Evolutionary conservation across 2,113 vertebrate species (phyloP), one percentile per base, ranked within the genome.

Genomic region (Hydrolagus affinis): DNA sequence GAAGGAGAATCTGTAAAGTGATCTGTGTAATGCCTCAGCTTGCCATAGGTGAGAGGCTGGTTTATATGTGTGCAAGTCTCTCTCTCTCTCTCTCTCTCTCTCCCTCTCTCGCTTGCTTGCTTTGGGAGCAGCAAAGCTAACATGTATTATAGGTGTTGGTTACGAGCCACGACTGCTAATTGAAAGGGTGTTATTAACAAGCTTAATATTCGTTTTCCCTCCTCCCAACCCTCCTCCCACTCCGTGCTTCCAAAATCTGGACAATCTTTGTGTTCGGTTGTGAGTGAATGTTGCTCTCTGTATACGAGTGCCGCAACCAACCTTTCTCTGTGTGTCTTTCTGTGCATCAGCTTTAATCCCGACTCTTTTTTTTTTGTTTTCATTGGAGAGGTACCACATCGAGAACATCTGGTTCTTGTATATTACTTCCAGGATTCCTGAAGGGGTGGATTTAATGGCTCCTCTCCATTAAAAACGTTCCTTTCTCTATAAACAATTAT

Each of bases 401-500:
- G 78, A 6, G 64, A 83, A 83, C 78, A 83, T 83, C 78, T 83
- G 78, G 78, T 83, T 83, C 78, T 83, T 83, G 78, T 83, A 83
- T 83, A 83, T 68, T 68, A 83, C 78, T 66, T 83, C 78, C 78
- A 83, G 78, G 78, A 83, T 83, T 83, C 60, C 78, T 83, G 78
- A 83, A 68, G 78, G 78, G 78, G 76, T 80, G 76, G 76, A 80
- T 80, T 80, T 62, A 80, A 64, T 80, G 76, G 76, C 76, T 28
- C 76, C 23, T n/a, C 23, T 80, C 76, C 76, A 80, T 28, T 64
- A 25, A 80, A 83, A 83, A 83, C 8, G 78, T 83, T 83, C 66
- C 78, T 83, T 83, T 83, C 78, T 83, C 78, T 83, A 83, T 66
- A 83, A 83, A 83, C 78, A 83, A 83, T 83, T 83, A 83, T 83